A percentile compares a stretch with the other conserved stretches of the same genome.
phyloP scores from a whole-genome alignment of 1,140 invertebrate species.

The Drosophila insularis region DNA sequence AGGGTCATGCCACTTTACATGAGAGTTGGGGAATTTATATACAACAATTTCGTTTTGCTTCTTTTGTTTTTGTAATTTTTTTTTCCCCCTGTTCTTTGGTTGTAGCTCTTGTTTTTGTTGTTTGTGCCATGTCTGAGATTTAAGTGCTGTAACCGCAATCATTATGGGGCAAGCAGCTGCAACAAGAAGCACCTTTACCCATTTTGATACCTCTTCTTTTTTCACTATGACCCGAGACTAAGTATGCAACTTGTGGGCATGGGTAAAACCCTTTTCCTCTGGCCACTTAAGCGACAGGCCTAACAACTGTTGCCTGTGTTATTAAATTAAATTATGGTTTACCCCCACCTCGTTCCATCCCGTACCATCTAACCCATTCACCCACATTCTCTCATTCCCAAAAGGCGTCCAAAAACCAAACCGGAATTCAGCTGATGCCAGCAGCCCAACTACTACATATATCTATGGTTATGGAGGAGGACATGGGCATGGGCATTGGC shows the following conservation, averaged over 20 bases:
- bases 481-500: background rate
- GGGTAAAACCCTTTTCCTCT: background rate
- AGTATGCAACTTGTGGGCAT: background rate
- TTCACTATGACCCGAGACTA: background rate
- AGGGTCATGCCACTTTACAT: slow-evolving; percentile 23
- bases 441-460: background rate
- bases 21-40: slow-evolving; percentile 10
- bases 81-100: background rate
- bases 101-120: background rate
- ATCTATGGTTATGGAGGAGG: too few relatives aligned
- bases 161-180: slow-evolving; percentile 5
- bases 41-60: slow-evolving; percentile 2
- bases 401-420: background rate
- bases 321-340: slow-evolving; percentile 37
- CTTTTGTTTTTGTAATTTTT: background rate
- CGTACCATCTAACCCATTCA: background rate
- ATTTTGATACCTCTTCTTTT: background rate
- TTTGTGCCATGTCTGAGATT: slow-evolving; percentile 13
- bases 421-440: background rate
- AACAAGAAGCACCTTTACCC: slow-evolving; percentile 2
- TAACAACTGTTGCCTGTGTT: slow-evolving; percentile 20
- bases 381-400: background rate
- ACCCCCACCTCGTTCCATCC: background rate
- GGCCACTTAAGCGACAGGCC: slow-evolving; percentile 1
- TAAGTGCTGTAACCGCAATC: slow-evolving; percentile 10